phyloP scores from a whole-genome alignment of 2,113 vertebrate genomes.

The Siphamia tubifer region DNA sequence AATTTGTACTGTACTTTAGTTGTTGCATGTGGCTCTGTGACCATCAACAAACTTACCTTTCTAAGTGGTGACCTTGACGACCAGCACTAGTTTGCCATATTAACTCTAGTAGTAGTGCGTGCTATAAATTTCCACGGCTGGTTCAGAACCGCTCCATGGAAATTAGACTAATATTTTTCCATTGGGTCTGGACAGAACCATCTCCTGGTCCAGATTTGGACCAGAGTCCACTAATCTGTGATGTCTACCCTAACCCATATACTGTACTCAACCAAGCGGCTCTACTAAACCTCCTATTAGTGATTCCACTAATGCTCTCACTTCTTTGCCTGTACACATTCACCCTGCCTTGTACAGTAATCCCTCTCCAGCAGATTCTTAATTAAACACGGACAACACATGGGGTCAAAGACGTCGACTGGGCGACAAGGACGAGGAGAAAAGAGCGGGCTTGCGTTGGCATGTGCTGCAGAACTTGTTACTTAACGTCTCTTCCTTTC shows the following conservation, averaged over 20 bases:
- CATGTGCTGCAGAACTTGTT: constrained; percentile 6
- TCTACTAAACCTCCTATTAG: constrained; percentile 26
- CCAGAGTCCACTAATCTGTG: too few relatives aligned
- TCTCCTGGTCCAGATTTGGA: too few relatives aligned
- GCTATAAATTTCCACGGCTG: too few relatives aligned
- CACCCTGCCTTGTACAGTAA: constrained; percentile 30
- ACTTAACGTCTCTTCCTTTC: constrained; percentile 1
- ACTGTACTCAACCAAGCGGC: neutral
- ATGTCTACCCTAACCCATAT: neutral
- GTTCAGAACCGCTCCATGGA: too few relatives aligned
- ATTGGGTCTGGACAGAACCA: too few relatives aligned
- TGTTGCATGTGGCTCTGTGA: too few relatives aligned
- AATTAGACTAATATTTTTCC: too few relatives aligned
- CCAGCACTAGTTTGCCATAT: too few relatives aligned
- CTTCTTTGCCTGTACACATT: constrained; percentile 22
- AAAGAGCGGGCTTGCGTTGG: neutral
- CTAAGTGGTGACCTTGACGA: too few relatives aligned
- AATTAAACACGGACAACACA: constrained; percentile 65
- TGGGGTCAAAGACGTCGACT: constrained; percentile 21
- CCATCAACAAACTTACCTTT: too few relatives aligned
- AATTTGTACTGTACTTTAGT: too few relatives aligned
- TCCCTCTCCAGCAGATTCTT: constrained; percentile 58
- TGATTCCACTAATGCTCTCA: constrained; percentile 18
- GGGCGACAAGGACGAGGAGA: neutral
- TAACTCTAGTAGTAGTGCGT: too few relatives aligned